Evolutionary conservation across 1,140 invertebrate species (phyloP).

Genomic region (Caenorhabditis brenneri): DNA sequence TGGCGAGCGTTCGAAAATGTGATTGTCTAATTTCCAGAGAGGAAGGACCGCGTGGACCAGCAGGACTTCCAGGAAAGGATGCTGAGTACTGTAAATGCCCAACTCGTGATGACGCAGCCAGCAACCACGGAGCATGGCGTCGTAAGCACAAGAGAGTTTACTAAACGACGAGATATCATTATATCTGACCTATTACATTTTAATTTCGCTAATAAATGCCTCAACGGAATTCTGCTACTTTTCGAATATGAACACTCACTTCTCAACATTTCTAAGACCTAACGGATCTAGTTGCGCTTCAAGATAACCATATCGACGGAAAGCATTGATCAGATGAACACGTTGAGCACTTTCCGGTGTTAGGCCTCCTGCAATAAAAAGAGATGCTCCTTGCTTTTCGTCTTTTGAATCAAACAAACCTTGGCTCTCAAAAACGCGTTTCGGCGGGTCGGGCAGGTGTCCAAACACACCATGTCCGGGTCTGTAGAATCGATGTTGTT

Average conservation of each 20-base stretch:
- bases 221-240: too few species aligned
- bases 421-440: slow-evolving; percentile 37
- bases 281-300: slow-evolving; percentile 78
- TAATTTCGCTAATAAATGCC: not conserved
- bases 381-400: not conserved
- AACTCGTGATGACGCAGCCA: slow-evolving; percentile 43
- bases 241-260: slow-evolving; percentile 29
- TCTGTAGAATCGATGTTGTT: slow-evolving; percentile 43
- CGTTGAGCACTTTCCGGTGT: slow-evolving; percentile 55
- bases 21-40: slow-evolving; percentile 36
- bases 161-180: slow-evolving; percentile 5
- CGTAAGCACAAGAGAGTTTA: slow-evolving; percentile 48
- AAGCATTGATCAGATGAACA: slow-evolving; percentile 77
- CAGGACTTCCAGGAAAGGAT: slow-evolving; percentile 54
- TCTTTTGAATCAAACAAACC: slow-evolving; percentile 21
- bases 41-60: slow-evolving; percentile 57
- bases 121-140: slow-evolving; percentile 20
- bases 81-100: slow-evolving; percentile 59
- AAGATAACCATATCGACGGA: slow-evolving; percentile 79
- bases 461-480: slow-evolving; percentile 48
- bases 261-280: slow-evolving; percentile 46
- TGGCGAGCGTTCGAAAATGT: not conserved
- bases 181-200: not conserved
- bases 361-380: slow-evolving; percentile 26
- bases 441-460: slow-evolving; percentile 50